These are phyloP conservation scores for Gallinago nigripennis DNA, from an alignment of 2,797 vertebrate species.

Conservation along the genomic window DNA sequence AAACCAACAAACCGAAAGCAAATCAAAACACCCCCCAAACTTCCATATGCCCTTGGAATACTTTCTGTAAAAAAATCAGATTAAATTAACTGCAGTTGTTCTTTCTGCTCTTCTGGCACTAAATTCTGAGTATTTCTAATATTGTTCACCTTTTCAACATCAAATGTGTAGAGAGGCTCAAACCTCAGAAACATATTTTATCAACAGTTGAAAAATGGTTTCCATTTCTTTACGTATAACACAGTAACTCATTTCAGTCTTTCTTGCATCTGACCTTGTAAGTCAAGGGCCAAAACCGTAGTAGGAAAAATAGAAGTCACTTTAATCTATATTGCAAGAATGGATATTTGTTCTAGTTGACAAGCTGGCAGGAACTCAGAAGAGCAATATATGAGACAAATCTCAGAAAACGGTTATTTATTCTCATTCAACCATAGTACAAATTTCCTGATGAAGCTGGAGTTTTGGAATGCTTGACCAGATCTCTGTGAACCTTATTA, in stretches of 20 bases:
- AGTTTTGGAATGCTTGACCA: constrained; percentile 42
- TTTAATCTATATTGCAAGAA: constrained; percentile 13
- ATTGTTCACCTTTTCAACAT: not conserved
- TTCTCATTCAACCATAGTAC: not conserved
- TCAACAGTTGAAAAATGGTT: not conserved
- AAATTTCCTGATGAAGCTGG: constrained; percentile 18
- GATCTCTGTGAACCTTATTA: constrained; percentile 53
- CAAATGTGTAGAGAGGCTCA: not conserved
- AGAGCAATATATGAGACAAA: constrained; percentile 1
- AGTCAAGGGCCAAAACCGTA: not conserved
- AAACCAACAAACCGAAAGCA: not conserved
- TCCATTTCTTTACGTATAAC: not conserved
- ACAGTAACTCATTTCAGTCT: not conserved
- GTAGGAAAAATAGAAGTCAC: constrained; percentile 12
- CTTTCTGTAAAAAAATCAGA: not conserved
- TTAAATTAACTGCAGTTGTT: not conserved
- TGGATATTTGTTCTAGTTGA: constrained; percentile 2
- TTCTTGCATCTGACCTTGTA: constrained; percentile 10
- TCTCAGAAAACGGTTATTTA: constrained; percentile 20
- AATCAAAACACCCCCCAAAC: not conserved
- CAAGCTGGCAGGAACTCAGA: not conserved
- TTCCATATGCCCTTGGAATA: not conserved
- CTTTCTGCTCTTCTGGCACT: not conserved
- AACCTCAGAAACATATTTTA: not conserved
- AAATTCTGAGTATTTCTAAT: not conserved